phyloP scores from a whole-genome alignment of 2,888 invertebrate species.

The Mesorhabditis sp. region DNA sequence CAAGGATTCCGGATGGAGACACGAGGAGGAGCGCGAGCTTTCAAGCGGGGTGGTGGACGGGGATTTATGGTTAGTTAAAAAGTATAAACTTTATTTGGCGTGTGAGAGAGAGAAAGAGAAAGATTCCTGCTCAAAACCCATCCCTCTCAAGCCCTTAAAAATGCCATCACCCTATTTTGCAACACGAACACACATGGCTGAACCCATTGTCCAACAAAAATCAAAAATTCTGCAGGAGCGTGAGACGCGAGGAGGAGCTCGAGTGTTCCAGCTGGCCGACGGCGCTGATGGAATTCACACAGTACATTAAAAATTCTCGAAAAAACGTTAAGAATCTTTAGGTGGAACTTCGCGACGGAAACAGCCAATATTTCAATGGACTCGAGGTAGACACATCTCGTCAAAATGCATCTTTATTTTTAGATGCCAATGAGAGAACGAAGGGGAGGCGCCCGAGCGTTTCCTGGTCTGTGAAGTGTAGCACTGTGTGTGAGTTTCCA shows the following conservation, averaged over 20 bases:
- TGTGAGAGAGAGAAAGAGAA: too few species aligned
- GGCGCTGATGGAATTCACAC: neutral
- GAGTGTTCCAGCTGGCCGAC: neutral
- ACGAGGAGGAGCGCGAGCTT: neutral
- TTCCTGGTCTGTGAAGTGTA: constrained; percentile 4
- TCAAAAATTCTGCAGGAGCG: neutral
- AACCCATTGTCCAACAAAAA: neutral
- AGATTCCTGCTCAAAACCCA: too few species aligned
- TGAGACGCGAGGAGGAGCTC: neutral
- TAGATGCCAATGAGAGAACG: neutral
- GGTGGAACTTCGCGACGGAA: too few species aligned
- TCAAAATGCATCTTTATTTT: neutral
- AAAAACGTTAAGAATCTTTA: too few species aligned
- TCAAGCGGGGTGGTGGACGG: neutral
- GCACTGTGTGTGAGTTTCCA: neutral
- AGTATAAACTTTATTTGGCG: too few species aligned
- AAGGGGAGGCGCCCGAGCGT: neutral
- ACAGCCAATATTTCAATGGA: too few species aligned
- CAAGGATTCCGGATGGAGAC: neutral
- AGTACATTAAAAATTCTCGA: too few species aligned
- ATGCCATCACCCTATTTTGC: too few species aligned
- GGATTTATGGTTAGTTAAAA: neutral
- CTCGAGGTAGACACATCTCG: neutral
- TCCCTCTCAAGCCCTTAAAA: too few species aligned
- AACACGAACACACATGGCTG: neutral